A percentile compares a stretch with the other conserved stretches of the same genome.
phyloP scores from a whole-genome alignment of 2,797 vertebrate species.

The Hapalemur alaotrensis region DNA sequence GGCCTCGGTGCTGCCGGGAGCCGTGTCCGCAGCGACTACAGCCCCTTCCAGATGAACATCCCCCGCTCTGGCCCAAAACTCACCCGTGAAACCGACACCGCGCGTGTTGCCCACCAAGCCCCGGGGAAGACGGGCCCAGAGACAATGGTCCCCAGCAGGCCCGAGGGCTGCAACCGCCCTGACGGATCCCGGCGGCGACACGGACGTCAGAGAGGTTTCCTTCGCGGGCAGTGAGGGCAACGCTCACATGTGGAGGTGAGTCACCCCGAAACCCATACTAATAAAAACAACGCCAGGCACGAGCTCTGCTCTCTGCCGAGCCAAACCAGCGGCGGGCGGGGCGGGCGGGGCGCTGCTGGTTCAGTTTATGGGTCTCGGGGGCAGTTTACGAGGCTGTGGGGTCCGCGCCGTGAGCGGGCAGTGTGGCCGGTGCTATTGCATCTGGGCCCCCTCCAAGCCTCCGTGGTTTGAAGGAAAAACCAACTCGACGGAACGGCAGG shows the following conservation, averaged over 20 bases:
- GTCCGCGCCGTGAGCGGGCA: conserved; percentile 32
- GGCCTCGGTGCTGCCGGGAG: background rate
- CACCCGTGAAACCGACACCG: background rate
- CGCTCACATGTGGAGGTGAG: conserved; percentile 25
- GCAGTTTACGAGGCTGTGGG: conserved; percentile 54
- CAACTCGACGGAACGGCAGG: background rate
- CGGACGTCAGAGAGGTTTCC: background rate
- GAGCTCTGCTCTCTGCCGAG: conserved; percentile 63
- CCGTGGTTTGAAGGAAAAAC: background rate
- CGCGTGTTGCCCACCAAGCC: rapidly evolving
- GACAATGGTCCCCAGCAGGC: rapidly evolving
- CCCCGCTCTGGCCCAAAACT: background rate
- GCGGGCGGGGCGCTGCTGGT: background rate
- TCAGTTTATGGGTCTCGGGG: conserved; percentile 66
- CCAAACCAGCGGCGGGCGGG: conserved; percentile 53
- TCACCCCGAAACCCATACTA: conserved; percentile 29
- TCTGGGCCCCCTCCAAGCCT: conserved; percentile 59
- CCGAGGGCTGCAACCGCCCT: background rate
- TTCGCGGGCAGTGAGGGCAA: background rate
- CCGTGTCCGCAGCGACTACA: rapidly evolving
- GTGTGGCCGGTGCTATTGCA: conserved; percentile 25
- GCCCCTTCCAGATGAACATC: background rate
- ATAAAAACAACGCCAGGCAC: background rate
- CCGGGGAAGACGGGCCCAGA: background rate
- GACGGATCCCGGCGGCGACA: background rate